Percentiles rank a stretch among this genome's conserved stretches.
Evolutionary conservation across 2,888 invertebrate genomes (phyloP).

Genomic region (Teleiodes luculella): DNA sequence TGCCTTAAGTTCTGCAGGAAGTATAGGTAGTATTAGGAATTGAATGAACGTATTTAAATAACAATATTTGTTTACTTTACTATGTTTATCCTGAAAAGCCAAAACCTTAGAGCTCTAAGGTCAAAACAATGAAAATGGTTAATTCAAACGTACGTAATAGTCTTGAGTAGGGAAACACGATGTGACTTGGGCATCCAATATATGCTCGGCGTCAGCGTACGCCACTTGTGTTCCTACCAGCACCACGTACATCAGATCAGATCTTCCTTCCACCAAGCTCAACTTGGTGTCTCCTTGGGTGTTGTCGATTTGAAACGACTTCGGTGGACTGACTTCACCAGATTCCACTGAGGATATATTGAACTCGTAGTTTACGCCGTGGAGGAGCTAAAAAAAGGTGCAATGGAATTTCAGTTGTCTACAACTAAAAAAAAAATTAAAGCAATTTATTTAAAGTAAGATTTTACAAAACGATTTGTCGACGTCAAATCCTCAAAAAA

Average conservation of each 20-base stretch:
- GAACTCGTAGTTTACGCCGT: conserved; percentile 50
- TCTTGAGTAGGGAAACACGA: conserved; percentile 51
- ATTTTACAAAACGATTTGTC: no score
- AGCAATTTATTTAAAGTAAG: no score
- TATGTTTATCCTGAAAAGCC: no score
- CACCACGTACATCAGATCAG: conserved; percentile 47
- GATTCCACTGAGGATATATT: conserved; percentile 37
- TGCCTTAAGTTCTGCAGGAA: no score
- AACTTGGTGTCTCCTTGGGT: conserved; percentile 41
- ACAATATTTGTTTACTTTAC: no score
- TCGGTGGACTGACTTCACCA: conserved; percentile 25
- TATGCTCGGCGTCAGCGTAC: conserved; percentile 42
- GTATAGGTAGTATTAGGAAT: no score
- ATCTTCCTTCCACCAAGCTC: conserved; percentile 38
- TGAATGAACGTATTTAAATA: no score
- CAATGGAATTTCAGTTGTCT: no score
- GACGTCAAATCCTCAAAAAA: no score
- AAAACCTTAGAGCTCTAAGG: no score
- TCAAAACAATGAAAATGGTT: not conserved
- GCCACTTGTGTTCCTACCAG: conserved; percentile 45
- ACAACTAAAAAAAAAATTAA: no score
- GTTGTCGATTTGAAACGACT: conserved; percentile 49
- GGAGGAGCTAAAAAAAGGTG: conserved; percentile 46
- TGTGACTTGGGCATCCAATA: conserved; percentile 48
- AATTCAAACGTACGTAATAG: conserved; percentile 46